These are phyloP conservation scores for Rhinolophus ferrumequinum DNA, from an alignment of 2,113 vertebrate genomes.

Conservation along the genomic window DNA sequence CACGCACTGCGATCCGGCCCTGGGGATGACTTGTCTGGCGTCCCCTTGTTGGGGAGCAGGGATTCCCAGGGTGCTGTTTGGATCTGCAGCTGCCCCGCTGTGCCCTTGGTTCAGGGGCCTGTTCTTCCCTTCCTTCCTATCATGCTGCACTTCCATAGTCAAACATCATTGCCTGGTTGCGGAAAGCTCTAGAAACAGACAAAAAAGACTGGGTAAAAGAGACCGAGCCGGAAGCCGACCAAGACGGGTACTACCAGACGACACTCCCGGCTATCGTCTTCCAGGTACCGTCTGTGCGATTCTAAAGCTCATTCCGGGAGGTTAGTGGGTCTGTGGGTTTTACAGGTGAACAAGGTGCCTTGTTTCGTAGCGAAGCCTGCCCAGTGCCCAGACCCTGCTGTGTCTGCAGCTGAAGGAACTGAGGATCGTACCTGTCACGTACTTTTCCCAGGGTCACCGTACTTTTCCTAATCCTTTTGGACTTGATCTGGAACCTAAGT, in stretches of 20 bases:
- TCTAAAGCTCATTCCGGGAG: too few relatives aligned
- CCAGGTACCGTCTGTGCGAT: constrained; percentile 85
- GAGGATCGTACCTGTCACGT: neutral
- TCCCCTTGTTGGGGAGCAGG: too few relatives aligned
- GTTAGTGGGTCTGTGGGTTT: neutral
- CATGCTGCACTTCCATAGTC: constrained; percentile 85
- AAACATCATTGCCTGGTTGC: constrained; percentile 97
- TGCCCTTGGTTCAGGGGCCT: neutral
- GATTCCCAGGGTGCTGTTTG: neutral
- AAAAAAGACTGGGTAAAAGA: constrained; percentile 98
- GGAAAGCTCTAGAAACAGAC: constrained; percentile 97
- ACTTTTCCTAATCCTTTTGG: neutral
- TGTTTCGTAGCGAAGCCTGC: neutral
- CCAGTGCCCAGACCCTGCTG: too few relatives aligned
- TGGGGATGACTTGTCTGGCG: neutral
- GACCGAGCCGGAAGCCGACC: constrained; percentile 96
- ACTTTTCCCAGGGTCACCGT: neutral
- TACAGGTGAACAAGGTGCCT: neutral
- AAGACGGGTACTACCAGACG: constrained; percentile 99
- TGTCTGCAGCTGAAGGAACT: neutral
- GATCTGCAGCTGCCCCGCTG: neutral
- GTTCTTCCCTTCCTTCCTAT: neutral
- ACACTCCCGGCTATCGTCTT: constrained; percentile 94
- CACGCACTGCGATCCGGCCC: rapidly evolving
- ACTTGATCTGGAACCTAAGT: neutral